These are phyloP conservation scores for Apeltes quadracus DNA, from an alignment of 2,113 vertebrate genomes.

Conservation along the genomic window DNA sequence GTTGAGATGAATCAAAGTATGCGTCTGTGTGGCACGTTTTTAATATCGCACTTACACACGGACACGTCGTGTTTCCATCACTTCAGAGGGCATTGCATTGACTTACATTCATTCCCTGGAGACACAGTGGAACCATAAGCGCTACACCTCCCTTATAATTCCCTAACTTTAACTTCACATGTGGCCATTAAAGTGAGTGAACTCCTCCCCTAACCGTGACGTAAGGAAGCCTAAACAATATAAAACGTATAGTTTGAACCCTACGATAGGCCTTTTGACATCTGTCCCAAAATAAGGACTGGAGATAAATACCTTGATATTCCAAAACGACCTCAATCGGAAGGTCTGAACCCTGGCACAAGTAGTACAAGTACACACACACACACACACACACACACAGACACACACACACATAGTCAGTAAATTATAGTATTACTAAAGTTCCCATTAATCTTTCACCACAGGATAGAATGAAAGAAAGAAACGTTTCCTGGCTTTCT, in stretches of 20 bases:
- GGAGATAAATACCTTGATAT: no score
- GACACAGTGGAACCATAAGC: no score
- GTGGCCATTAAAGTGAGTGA: no score
- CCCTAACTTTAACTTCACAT: neutral
- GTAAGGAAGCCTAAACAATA: neutral
- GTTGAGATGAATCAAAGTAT: slow-evolving; percentile 61
- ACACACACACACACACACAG: slow-evolving; percentile 7
- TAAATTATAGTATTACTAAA: slow-evolving; percentile 16
- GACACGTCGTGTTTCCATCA: neutral
- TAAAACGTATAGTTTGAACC: neutral
- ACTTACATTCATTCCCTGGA: no score
- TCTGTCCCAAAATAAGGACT: no score
- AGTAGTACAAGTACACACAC: neutral
- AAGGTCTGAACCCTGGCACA: neutral
- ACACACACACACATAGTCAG: neutral
- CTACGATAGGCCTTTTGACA: no score
- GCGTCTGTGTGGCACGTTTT: slow-evolving; percentile 46
- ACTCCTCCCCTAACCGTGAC: neutral
- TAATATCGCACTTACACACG: neutral
- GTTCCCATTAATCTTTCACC: slow-evolving; percentile 54
- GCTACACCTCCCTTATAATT: neutral
- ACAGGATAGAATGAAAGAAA: slow-evolving; percentile 61
- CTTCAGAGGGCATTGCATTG: no score
- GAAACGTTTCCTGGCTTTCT: slow-evolving; percentile 71
- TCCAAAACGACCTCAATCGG: no score